These are phyloP conservation scores for Hafferia zeledoni DNA, from an alignment of 2,797 vertebrate genomes.

Conservation along the genomic window DNA sequence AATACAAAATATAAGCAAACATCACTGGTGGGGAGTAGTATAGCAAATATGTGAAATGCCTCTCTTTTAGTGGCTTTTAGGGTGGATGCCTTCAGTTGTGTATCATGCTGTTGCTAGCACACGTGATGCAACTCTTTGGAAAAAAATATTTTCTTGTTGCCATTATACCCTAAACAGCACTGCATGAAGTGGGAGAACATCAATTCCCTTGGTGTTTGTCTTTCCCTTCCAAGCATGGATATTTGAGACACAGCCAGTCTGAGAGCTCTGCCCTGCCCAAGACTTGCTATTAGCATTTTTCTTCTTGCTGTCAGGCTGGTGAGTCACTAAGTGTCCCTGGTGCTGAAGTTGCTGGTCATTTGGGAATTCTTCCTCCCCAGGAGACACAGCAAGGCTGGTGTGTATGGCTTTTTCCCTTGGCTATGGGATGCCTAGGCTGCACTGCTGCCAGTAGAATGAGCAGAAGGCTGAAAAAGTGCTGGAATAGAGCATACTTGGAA, in stretches of 20 bases:
- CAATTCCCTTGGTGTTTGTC: background rate
- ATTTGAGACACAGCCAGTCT: background rate
- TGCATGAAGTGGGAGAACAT: background rate
- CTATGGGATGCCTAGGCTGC: background rate
- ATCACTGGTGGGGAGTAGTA: background rate
- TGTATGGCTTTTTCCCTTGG: background rate
- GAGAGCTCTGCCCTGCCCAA: background rate
- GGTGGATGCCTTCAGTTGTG: background rate
- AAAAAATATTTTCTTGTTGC: constrained; percentile 38
- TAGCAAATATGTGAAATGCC: constrained; percentile 34
- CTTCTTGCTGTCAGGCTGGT: background rate
- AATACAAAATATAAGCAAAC: constrained; percentile 34
- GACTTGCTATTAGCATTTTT: background rate
- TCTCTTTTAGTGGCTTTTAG: background rate
- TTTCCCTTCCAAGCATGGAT: background rate
- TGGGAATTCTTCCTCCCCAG: background rate
- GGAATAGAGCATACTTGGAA: background rate
- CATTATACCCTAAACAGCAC: background rate
- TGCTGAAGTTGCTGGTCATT: background rate
- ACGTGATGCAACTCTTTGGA: background rate
- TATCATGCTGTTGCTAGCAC: constrained; percentile 26
- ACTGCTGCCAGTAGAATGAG: background rate
- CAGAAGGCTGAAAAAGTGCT: background rate
- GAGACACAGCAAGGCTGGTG: background rate
- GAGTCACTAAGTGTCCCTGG: background rate